Conservation (phyloP, 2,888 invertebrate genomes). For the Corbicula japonica region DNA sequence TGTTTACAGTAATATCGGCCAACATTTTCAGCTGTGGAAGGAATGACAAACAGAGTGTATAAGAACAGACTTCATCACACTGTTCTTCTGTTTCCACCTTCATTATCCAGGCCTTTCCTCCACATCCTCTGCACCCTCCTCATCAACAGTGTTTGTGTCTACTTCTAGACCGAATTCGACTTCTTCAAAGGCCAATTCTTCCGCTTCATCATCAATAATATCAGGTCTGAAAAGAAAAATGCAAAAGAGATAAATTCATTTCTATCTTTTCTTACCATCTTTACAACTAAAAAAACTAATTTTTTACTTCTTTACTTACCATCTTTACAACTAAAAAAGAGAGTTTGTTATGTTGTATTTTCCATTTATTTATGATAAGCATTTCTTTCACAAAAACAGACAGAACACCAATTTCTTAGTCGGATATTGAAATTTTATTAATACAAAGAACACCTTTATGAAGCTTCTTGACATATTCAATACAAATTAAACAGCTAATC, state of each 20-base stretch:
- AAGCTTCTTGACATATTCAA: background rate
- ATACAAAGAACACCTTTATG: no score
- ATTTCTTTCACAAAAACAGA: no score
- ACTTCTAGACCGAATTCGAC: constrained; percentile 17
- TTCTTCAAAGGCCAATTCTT: constrained; percentile 21
- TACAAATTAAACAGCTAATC: background rate
- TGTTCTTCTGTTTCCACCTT: background rate
- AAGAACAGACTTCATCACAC: background rate
- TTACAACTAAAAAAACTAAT: background rate
- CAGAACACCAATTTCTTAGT: no score
- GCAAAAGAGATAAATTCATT: background rate
- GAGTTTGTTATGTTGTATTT: no score
- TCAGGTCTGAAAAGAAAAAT: background rate
- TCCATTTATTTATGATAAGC: no score
- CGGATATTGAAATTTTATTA: no score
- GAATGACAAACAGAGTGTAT: background rate
- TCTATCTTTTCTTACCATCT: background rate
- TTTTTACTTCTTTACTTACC: background rate
- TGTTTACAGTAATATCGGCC: background rate
- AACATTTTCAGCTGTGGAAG: background rate
- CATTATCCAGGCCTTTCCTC: background rate
- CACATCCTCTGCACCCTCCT: background rate
- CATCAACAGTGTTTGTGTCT: constrained; percentile 6
- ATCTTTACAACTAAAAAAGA: background rate
- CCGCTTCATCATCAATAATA: background rate